Base-by-base conservation (phyloP, 2,797 vertebrate genomes). In the Triplophysa yarkandensis region DNA sequence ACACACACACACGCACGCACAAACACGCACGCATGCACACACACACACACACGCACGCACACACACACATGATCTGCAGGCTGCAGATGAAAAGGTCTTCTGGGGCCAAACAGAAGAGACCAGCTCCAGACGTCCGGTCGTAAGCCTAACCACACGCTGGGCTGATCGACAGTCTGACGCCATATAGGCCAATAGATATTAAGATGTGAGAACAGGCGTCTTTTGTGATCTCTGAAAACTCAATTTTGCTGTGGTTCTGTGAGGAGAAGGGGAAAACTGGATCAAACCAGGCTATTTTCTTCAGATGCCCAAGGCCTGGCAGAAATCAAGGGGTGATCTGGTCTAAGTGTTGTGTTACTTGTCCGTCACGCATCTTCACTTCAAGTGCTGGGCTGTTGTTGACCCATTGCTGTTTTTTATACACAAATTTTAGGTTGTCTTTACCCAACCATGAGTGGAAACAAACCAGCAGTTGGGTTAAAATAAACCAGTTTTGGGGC, bases 191-290 rank as follows among this genome's bases (percentile, higher is more conserved):
- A 71, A 77, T 70, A 71, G 72, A 77, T 61, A 72, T 73, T 63
- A 71, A 80, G 71, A 79, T 64, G 81, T 80, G 75, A 80, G 71
- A 80, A 72, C 75, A 82, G 77, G 77, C 71, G 54, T 82, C 68
- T 75, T 80, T 71, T 77, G 63, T 80, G 67, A 77, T 80, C 78
- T 77, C 55, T 2, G 27, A 68, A 81, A 79, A 82, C 68, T 36
- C 62, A 74, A 71, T 74, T 80, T 71, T 77, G n/a, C 52, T 25
- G 34, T 62, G 58, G 58, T 78, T 69, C 48, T 34, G 32, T 36
- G 3, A 50, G 41, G 44, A 36, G 6, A 54, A 68, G 28, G 25
- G 57, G 58, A 74, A n/a, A 60, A 27, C 55, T 16, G 46, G 48
- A 63, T 32, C 52, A 50, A 17, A 30, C 41, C 44, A 32, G 46